A percentile compares a stretch with the other conserved stretches of the same genome.
Evolutionary conservation across 2,113 vertebrate species (phyloP).

Genomic region (Odontophorus gujanensis): DNA sequence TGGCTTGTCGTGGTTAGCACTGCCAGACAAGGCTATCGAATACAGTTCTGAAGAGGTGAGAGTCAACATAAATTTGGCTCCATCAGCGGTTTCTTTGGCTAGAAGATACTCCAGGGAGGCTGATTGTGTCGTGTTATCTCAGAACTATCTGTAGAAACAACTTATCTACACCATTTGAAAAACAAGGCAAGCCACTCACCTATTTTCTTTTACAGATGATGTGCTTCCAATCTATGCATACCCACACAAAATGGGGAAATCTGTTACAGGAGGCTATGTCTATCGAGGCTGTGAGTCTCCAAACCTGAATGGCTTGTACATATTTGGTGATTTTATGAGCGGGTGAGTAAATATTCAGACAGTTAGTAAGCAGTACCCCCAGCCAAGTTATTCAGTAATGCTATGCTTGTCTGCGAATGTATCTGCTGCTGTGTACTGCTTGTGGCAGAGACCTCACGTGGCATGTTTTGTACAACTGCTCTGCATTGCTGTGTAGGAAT

Average conservation of each 20-base stretch:
- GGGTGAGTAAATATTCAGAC: constrained; percentile 82
- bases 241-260: constrained; percentile 93
- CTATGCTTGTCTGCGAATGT: not conserved
- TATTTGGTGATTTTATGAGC: constrained; percentile 99
- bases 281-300: constrained; percentile 94
- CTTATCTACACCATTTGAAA: not conserved
- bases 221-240: constrained; percentile 94
- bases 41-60: not conserved
- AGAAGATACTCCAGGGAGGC: not conserved
- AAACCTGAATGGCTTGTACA: constrained; percentile 95
- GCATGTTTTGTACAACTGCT: not conserved
- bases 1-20: not conserved
- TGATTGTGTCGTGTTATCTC: not conserved
- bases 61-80: not conserved
- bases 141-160: not conserved
- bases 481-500: not conserved
- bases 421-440: not conserved
- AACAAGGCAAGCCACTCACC: not conserved
- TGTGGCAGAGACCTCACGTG: not conserved
- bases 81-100: not conserved
- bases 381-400: not conserved
- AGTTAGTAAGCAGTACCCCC: not conserved
- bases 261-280: constrained; percentile 92
- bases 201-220: constrained; percentile 81
- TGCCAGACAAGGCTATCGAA: not conserved